Evolutionary conservation across 23 tunicate genomes (phyloP).

Genomic region (Halocynthia roretzi): DNA sequence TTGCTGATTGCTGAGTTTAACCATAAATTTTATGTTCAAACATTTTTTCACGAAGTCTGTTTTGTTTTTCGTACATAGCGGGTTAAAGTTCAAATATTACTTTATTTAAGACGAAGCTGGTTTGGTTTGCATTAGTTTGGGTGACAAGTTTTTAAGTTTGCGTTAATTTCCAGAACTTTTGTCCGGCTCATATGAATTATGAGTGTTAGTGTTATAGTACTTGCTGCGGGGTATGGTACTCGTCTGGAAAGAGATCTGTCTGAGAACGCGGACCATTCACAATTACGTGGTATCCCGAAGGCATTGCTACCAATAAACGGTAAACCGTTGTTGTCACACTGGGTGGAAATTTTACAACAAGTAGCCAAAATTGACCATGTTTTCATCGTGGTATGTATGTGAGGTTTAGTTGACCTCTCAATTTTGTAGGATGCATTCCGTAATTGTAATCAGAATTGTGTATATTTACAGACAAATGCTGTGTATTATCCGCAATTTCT

Average conservation of each 20-base stretch:
- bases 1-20: too few species aligned
- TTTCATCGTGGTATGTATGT: conserved; percentile 37
- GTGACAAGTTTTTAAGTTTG: too few species aligned
- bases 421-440: neutral
- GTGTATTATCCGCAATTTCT: conserved; percentile 35
- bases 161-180: too few species aligned
- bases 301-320: conserved; percentile 68
- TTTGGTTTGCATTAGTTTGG: too few species aligned
- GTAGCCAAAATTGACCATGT: conserved; percentile 41
- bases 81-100: too few species aligned
- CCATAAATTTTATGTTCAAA: too few species aligned
- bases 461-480: conserved; percentile 42
- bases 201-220: conserved; percentile 60
- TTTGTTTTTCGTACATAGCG: too few species aligned
- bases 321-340: conserved; percentile 47
- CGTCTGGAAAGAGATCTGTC: conserved; percentile 68
- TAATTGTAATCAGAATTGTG: neutral
- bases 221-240: conserved; percentile 90
- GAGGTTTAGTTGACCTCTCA: neutral
- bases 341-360: conserved; percentile 52
- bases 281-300: conserved; percentile 56
- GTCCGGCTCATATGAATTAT: neutral
- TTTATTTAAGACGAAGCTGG: too few species aligned
- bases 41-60: too few species aligned
- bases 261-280: conserved; percentile 15